These are phyloP conservation scores for Pogonus chalceus DNA, from an alignment of 1,140 invertebrate genomes.

Conservation along the genomic window DNA sequence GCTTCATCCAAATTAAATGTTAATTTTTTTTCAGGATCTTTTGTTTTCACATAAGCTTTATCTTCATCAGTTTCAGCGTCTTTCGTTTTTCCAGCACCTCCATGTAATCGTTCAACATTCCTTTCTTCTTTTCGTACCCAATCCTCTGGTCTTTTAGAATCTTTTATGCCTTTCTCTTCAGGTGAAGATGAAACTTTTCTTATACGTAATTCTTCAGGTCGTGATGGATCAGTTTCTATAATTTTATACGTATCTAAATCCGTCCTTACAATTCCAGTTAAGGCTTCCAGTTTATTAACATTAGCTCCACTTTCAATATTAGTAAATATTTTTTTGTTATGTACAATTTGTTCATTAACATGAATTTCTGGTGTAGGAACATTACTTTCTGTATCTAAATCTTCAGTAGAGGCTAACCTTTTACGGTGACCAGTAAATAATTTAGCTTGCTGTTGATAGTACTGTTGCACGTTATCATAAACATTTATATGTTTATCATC, in stretches of 20 bases:
- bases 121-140: conserved; percentile 33
- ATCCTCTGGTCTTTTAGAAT: conserved; percentile 37
- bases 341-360: too few relatives aligned
- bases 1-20: background rate
- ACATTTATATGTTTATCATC: conserved; percentile 27
- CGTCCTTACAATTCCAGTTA: conserved; percentile 25
- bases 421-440: conserved; percentile 28
- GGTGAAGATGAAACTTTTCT: conserved; percentile 27
- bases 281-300: background rate
- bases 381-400: conserved; percentile 29
- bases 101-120: conserved; percentile 34
- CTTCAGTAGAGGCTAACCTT: conserved; percentile 32
- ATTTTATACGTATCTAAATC: conserved; percentile 25
- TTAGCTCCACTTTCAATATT: background rate
- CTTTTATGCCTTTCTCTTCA: conserved; percentile 38
- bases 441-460: conserved; percentile 29
- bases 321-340: too few relatives aligned
- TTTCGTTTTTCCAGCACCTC: conserved; percentile 36
- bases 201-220: conserved; percentile 25
- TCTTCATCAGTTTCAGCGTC: conserved; percentile 8
- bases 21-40: background rate
- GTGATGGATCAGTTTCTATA: conserved; percentile 22
- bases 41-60: conserved; percentile 1
- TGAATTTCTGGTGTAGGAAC: conserved; percentile 18
- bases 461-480: conserved; percentile 28